A percentile compares a stretch with the other conserved stretches of the same genome.
Conservation (phyloP, 1,140 invertebrate species). For the Lasioglossum baleicum region DNA sequence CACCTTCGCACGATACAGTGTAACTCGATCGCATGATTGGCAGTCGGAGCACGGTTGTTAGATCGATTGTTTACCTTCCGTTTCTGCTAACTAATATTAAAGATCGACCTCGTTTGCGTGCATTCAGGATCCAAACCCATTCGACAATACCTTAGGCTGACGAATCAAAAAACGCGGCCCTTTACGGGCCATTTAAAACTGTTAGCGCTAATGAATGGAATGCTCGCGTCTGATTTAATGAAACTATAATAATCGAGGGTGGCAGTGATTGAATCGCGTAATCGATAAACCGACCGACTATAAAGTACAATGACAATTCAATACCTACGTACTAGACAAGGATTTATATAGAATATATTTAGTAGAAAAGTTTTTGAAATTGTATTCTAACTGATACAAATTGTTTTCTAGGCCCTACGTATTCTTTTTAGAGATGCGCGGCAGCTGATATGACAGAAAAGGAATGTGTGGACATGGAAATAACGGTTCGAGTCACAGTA, state of each 20-base stretch:
- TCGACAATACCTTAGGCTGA: conserved; percentile 26
- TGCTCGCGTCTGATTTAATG: neutral
- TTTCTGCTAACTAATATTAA: conserved; percentile 46
- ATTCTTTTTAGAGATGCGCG: no score
- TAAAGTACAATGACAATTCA: no score
- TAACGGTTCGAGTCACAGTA: conserved; percentile 10
- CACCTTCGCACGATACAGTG: conserved; percentile 6
- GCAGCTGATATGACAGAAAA: neutral
- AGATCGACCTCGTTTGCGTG: conserved; percentile 49
- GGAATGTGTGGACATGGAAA: neutral
- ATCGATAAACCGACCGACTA: neutral
- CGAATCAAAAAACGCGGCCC: conserved; percentile 10
- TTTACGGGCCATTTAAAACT: conserved; percentile 32
- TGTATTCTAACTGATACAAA: no score
- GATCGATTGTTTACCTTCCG: conserved; percentile 50
- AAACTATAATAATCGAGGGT: neutral
- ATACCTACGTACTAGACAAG: no score
- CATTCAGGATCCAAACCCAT: conserved; percentile 27
- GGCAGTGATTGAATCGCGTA: neutral
- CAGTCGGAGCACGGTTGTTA: conserved; percentile 38
- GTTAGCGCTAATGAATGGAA: conserved; percentile 20
- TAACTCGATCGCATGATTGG: conserved; percentile 12
- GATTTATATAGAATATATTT: no score
- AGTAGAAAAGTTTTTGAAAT: no score
- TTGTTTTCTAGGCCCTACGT: no score